These are phyloP conservation scores for Hypsopygia costalis DNA, from an alignment of 2,888 invertebrate species.

Conservation along the genomic window DNA sequence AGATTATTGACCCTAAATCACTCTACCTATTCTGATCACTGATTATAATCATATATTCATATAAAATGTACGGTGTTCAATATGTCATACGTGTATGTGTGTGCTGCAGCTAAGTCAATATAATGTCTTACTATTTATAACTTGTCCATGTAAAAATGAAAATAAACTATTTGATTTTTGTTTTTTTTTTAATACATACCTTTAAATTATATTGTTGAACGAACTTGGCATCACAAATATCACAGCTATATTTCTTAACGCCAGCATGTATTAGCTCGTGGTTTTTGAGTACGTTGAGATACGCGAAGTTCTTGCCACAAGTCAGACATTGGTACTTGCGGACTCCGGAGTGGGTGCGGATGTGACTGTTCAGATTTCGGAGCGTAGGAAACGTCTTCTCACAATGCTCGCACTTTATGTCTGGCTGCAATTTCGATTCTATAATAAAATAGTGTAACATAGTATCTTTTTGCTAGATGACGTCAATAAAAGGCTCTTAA, in stretches of 20 bases:
- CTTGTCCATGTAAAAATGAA: too few relatives aligned
- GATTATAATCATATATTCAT: too few relatives aligned
- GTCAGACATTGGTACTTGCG: conserved; percentile 81
- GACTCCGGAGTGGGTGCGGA: conserved; percentile 79
- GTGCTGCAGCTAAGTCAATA: too few relatives aligned
- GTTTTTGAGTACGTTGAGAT: conserved; percentile 84
- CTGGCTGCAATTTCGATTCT: conserved; percentile 49
- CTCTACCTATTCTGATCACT: too few relatives aligned
- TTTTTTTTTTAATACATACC: too few relatives aligned
- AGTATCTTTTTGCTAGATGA: conserved; percentile 56
- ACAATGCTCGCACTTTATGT: conserved; percentile 68
- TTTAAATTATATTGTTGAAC: conserved; percentile 69
- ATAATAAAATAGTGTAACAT: conserved; percentile 5
- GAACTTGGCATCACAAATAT: conserved; percentile 83
- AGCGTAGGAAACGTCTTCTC: conserved; percentile 75
- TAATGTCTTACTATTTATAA: too few relatives aligned
- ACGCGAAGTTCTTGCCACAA: conserved; percentile 83
- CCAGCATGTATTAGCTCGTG: conserved; percentile 87
- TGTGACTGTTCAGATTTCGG: conserved; percentile 81
- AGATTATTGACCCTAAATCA: too few relatives aligned
- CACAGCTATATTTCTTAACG: conserved; percentile 84
- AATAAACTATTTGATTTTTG: too few relatives aligned
- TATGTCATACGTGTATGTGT: too few relatives aligned
- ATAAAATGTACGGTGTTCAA: too few relatives aligned
- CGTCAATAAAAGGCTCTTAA: too few relatives aligned